These are phyloP conservation scores for Leptinotarsa juncta DNA, from an alignment of 2,888 invertebrate species.

Conservation along the genomic window DNA sequence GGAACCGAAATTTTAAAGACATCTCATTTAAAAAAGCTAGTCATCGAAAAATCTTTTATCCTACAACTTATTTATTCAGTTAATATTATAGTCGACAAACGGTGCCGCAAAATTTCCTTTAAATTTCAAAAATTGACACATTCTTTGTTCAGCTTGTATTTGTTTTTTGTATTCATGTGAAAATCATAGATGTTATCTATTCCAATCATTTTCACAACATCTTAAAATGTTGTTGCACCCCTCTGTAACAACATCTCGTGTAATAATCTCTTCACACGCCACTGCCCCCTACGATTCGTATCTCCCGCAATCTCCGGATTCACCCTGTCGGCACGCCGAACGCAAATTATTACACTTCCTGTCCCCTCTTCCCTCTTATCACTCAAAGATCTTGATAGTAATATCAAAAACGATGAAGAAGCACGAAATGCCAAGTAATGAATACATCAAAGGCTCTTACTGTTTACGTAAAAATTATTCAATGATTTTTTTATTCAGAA, in stretches of 20 bases:
- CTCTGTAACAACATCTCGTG: neutral
- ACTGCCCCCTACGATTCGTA: slow-evolving; percentile 33
- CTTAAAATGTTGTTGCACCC: neutral
- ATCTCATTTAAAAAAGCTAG: no score
- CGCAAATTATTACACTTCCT: slow-evolving; percentile 62
- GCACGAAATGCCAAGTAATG: slow-evolving; percentile 35
- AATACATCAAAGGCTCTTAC: slow-evolving; percentile 36
- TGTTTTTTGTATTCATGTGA: no score
- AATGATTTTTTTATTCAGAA: neutral
- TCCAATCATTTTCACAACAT: neutral
- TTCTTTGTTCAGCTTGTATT: no score
- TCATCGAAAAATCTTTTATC: no score
- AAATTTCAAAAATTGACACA: no score
- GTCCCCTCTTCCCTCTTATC: slow-evolving; percentile 39
- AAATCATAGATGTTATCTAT: no score
- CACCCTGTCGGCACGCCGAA: slow-evolving; percentile 59
- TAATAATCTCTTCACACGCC: slow-evolving; percentile 19
- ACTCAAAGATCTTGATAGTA: slow-evolving; percentile 49
- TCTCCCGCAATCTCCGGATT: slow-evolving; percentile 58
- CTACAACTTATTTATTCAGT: no score
- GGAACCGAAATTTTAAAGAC: no score
- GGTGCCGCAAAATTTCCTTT: no score
- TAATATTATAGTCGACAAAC: no score
- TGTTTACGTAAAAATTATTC: slow-evolving; percentile 31
- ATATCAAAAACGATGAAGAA: slow-evolving; percentile 46